Conservation (phyloP, 2,888 invertebrate genomes). For the Lacanobia oleracea region DNA sequence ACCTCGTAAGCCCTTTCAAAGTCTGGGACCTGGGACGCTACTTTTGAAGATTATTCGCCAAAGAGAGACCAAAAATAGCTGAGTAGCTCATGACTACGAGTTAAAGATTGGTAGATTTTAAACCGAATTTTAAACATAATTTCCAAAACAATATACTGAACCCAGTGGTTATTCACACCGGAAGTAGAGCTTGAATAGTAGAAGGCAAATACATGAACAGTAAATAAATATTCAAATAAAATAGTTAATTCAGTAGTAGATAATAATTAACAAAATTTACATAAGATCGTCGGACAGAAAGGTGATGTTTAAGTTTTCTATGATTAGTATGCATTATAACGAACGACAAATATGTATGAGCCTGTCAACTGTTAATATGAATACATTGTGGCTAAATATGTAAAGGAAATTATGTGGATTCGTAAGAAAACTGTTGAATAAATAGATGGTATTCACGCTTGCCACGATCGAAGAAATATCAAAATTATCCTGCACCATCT, state of each 20-base stretch:
- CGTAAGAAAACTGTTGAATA: constrained; percentile 41
- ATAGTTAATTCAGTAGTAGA: constrained; percentile 11
- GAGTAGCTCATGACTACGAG: neutral
- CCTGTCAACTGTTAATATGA: constrained; percentile 49
- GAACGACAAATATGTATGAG: constrained; percentile 55
- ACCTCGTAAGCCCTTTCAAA: constrained; percentile 31
- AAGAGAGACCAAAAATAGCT: constrained; percentile 5
- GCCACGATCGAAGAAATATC: neutral
- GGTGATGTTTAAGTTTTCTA: constrained; percentile 31
- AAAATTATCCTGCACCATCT: too few species aligned
- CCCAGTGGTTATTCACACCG: neutral
- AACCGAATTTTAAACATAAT: neutral
- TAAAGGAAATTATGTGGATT: constrained; percentile 49
- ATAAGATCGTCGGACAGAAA: constrained; percentile 2
- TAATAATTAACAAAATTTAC: constrained; percentile 30
- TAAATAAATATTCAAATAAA: constrained; percentile 28
- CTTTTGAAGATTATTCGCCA: constrained; percentile 37
- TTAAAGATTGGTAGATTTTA: neutral
- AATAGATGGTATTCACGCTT: neutral
- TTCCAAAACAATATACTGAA: neutral
- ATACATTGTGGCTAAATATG: constrained; percentile 50
- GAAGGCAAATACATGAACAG: neutral
- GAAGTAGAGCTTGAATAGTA: neutral
- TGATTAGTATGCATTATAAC: constrained; percentile 41
- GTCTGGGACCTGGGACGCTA: neutral